Evolutionary conservation across 2,113 vertebrate species (phyloP).

Genomic region (Cisticola juncidis): DNA sequence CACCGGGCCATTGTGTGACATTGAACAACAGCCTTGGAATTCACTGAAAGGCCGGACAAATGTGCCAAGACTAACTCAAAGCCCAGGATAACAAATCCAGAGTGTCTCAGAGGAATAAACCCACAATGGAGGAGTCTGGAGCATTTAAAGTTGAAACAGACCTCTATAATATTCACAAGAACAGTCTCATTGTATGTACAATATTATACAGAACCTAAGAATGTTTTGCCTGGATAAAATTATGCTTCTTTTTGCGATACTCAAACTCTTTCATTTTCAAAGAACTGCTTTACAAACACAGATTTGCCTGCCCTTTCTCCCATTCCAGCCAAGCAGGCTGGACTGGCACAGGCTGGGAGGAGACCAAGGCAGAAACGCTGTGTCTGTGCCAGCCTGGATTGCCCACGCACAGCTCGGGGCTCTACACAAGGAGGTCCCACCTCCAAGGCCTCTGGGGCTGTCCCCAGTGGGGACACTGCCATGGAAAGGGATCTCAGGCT

Average conservation of each 20-base stretch:
- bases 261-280: background rate
- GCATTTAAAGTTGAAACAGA: background rate
- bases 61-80: background rate
- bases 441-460: background rate
- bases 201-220: background rate
- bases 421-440: background rate
- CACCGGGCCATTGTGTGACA: background rate
- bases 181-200: background rate
- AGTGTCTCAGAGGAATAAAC: background rate
- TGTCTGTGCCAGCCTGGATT: background rate
- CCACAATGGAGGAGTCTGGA: background rate
- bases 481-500: accelerated
- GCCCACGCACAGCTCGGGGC: background rate
- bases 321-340: background rate
- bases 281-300: background rate
- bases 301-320: background rate
- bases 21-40: background rate
- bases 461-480: background rate
- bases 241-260: background rate
- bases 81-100: background rate
- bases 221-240: background rate
- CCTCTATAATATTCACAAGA: background rate
- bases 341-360: background rate
- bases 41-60: background rate
- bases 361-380: background rate